A percentile compares a stretch with the other conserved stretches of the same genome.
phyloP scores from a whole-genome alignment of 2,797 vertebrate genomes.

The Acestrorhynchus altus region DNA sequence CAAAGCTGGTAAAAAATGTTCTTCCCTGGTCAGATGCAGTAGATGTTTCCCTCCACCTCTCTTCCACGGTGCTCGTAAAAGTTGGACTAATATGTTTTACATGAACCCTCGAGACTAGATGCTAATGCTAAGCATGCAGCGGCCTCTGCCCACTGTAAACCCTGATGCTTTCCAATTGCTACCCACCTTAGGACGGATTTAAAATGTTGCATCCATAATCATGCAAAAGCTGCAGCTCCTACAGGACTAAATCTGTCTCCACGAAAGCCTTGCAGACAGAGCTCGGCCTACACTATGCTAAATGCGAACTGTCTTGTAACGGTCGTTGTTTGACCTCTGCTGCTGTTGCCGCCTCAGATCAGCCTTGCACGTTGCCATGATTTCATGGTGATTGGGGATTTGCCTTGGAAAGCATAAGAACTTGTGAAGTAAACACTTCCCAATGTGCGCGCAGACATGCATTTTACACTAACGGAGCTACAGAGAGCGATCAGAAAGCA shows the following conservation, averaged over 20 bases:
- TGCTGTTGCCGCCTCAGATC: not conserved
- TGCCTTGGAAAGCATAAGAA: not conserved
- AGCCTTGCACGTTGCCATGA: not conserved
- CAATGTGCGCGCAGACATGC: not conserved
- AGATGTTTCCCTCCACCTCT: not conserved
- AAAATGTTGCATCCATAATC: not conserved
- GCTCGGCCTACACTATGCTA: not conserved
- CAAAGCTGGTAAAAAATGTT: not conserved
- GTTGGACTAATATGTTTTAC: not conserved
- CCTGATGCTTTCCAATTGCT: not conserved
- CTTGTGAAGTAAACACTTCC: not conserved
- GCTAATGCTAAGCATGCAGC: not conserved
- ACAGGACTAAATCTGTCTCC: not conserved
- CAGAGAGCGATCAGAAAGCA: not conserved
- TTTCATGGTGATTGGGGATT: slow-evolving; percentile 17
- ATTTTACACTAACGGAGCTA: not conserved
- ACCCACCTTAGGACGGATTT: not conserved
- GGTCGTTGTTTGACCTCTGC: not conserved
- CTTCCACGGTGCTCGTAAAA: not conserved
- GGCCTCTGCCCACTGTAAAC: not conserved
- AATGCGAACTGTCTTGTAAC: not conserved
- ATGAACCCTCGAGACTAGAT: not conserved
- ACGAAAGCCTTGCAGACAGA: not conserved
- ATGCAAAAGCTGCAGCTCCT: not conserved
- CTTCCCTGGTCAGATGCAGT: not conserved